phyloP scores from a whole-genome alignment of 2,113 vertebrate genomes.

The Neomonachus schauinslandi region DNA sequence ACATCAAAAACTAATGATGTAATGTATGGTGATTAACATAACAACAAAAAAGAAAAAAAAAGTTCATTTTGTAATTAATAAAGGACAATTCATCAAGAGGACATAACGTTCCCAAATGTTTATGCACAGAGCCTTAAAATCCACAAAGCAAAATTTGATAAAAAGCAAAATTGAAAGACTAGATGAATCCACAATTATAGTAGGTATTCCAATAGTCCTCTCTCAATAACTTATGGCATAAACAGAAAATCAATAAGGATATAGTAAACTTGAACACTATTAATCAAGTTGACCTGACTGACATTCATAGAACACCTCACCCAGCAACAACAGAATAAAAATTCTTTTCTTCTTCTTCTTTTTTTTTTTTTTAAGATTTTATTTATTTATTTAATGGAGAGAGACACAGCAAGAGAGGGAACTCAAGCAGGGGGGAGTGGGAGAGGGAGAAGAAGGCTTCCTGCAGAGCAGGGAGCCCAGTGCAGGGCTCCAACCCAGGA shows the following conservation, averaged over 20 bases:
- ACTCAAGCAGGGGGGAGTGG: too few species aligned
- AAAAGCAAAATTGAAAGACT: not conserved
- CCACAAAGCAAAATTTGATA: not conserved
- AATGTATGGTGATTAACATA: too few species aligned
- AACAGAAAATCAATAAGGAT: not conserved
- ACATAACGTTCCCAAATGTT: not conserved
- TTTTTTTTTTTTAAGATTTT: too few species aligned
- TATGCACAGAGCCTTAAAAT: not conserved
- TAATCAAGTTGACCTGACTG: not conserved
- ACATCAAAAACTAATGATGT: too few species aligned
- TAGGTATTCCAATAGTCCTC: not conserved
- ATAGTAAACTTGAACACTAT: not conserved
- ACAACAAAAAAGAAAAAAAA: not conserved
- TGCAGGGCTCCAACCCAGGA: too few species aligned
- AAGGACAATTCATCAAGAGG: not conserved
- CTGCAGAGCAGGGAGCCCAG: too few species aligned
- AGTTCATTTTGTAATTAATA: not conserved
- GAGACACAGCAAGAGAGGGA: too few species aligned
- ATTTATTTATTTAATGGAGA: too few species aligned
- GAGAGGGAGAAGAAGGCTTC: too few species aligned
- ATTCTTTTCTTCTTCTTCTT: not conserved
- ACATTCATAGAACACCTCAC: not conserved
- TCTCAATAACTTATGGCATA: not conserved
- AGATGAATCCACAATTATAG: not conserved
- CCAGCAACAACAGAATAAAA: not conserved